Conservation (phyloP, 2,888 invertebrate species). For the Gnatocerus cornutus region DNA sequence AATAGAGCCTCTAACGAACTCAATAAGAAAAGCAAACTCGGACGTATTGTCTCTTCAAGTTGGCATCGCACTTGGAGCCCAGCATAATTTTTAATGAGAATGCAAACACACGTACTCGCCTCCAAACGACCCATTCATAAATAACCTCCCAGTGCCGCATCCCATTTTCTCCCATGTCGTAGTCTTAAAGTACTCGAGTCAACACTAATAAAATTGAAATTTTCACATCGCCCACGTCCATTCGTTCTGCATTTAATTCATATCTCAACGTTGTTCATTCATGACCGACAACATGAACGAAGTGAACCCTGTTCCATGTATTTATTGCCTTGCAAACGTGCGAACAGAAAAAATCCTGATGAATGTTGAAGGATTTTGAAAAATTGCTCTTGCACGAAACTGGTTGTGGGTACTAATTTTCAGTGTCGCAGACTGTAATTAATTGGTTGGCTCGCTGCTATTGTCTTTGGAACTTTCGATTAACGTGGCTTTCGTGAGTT, state of each 20-base stretch:
- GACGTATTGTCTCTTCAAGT: not conserved
- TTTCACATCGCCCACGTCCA: constrained; percentile 44
- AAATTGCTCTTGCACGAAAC: constrained; percentile 14
- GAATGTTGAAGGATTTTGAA: constrained; percentile 19
- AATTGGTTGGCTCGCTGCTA: constrained; percentile 7
- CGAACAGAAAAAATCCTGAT: constrained; percentile 24
- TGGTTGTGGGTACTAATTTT: constrained; percentile 17
- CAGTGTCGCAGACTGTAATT: constrained; percentile 4
- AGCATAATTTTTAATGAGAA: constrained; percentile 21
- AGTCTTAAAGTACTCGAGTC: constrained; percentile 27
- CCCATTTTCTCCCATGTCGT: constrained; percentile 29
- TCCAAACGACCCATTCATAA: constrained; percentile 30
- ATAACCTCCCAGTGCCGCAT: constrained; percentile 30
- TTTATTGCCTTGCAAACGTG: constrained; percentile 37
- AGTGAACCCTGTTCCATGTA: constrained; percentile 37
- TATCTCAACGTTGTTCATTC: constrained; percentile 41
- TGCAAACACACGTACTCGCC: constrained; percentile 36
- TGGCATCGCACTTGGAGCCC: not conserved
- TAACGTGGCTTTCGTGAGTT: constrained; percentile 1
- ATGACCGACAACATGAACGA: constrained; percentile 42
- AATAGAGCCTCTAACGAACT: no score
- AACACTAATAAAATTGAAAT: constrained; percentile 44
- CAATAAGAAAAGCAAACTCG: not conserved
- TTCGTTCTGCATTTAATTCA: constrained; percentile 38
- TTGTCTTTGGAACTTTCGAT: constrained; percentile 1